Base-by-base conservation (phyloP, 2,888 invertebrate genomes). In the Drosophila falleni region DNA sequence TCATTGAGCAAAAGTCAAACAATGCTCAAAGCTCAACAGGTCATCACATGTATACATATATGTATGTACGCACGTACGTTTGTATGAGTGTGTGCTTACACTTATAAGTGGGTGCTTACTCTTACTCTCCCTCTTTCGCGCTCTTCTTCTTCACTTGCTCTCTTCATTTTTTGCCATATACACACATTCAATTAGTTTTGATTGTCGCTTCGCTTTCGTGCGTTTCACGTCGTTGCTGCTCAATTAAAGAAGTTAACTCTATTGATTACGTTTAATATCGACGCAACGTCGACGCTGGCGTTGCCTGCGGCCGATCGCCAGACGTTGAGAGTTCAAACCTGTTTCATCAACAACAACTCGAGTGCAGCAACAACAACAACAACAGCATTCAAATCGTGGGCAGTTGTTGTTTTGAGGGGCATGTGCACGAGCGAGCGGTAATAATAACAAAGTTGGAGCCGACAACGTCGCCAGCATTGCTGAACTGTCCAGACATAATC, bases 261-360 rank as follows among this genome's bases (percentile, higher is more conserved):
- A 85, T 82, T 87, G 82, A 87, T 85, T 87, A 85, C 87, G 83
- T 87, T 86, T 75, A 85, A 85, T 87, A 77, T 82, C 78, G 78
- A 73, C 69, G 69, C 64, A 54, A 41, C 66, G 67, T 47, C 54
- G 50, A 49, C 23, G 53, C n/a, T 46, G 29, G 50, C 51, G 19
- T 37, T 16, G 44, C 58, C 26, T 23, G 47, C 51, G 49, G 61
- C 56, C 42, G 44, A 31, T 55, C 11, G 26, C 50, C 65, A 74
- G 61, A 69, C 62, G 50, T 26, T 37, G 39, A 59, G 66, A 85
- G 78, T 75, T 76, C 82, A 87, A 85, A 85, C 85, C 85, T 85
- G 87, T 85, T 85, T 62, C 63, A 58, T 47, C 56, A 60, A 53
- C 64, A 69, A 62, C 65, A 66, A 23, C 69, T 55, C 42, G 39